Percentiles rank a stretch among this genome's conserved stretches.
phyloP scores from a whole-genome alignment of 1,140 invertebrate species.

The Protaetia brevitarsis region DNA sequence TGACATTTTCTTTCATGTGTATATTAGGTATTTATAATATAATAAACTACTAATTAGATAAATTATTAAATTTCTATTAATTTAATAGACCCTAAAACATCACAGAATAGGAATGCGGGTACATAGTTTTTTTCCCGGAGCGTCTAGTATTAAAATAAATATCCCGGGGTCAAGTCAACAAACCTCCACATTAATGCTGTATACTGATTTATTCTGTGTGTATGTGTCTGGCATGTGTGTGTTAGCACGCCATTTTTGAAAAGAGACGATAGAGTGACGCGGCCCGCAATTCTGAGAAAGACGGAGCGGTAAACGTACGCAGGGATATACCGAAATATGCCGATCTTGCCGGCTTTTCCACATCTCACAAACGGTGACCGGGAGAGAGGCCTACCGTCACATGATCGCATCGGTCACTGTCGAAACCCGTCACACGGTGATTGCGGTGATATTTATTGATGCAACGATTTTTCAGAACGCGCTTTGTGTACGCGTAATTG shows the following conservation, averaged over 20 bases:
- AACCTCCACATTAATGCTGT: conserved; percentile 20
- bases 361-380: no score
- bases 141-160: conserved; percentile 8
- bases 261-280: conserved; percentile 21
- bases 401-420: no score
- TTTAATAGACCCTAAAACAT: conserved; percentile 18
- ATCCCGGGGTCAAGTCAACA: conserved; percentile 23
- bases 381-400: no score
- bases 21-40: not conserved
- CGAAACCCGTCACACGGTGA: no score
- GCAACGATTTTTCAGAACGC: no score
- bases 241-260: conserved; percentile 30
- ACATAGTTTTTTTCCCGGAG: conserved; percentile 17
- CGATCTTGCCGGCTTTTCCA: no score
- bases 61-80: conserved; percentile 9
- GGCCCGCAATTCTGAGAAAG: not conserved
- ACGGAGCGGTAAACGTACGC: not conserved
- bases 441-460: no score
- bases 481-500: no score
- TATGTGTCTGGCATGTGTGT: conserved; percentile 11
- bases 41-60: conserved; percentile 9
- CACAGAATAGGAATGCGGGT: conserved; percentile 12
- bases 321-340: no score
- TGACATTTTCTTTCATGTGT: conserved; percentile 36
- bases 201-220: conserved; percentile 19